A percentile compares a stretch with the other conserved stretches of the same genome.
These are phyloP conservation scores for Hycleus cichorii DNA, from an alignment of 1,140 invertebrate species.

Conservation along the genomic window DNA sequence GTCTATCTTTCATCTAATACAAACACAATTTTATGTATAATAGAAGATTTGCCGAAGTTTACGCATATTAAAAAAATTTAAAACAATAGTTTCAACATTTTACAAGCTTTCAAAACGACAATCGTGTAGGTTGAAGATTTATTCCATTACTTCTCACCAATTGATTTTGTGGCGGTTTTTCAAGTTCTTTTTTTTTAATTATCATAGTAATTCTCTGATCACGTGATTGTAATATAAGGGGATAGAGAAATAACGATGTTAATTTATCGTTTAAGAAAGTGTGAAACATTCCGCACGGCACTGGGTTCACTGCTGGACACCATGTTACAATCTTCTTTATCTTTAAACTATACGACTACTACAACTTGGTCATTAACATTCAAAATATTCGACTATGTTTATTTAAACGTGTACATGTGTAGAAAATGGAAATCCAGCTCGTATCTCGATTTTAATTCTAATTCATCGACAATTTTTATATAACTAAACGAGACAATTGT, in stretches of 20 bases:
- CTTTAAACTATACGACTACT: constrained; percentile 30
- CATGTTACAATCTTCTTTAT: constrained; percentile 38
- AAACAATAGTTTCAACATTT: constrained; percentile 16
- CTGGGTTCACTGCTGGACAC: constrained; percentile 33
- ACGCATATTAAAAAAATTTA: constrained; percentile 9
- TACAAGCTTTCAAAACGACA: not conserved
- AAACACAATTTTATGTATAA: no score
- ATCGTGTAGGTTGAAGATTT: constrained; percentile 12
- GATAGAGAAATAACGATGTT: constrained; percentile 23
- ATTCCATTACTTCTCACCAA: not conserved
- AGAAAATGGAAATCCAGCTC: no score
- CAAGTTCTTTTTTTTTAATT: constrained; percentile 7
- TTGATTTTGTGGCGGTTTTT: no score
- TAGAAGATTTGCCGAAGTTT: constrained; percentile 7
- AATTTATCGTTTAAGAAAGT: constrained; percentile 38
- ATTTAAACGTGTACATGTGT: no score
- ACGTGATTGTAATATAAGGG: constrained; percentile 5
- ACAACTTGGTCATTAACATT: constrained; percentile 34
- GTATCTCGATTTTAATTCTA: no score
- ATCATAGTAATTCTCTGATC: constrained; percentile 22
- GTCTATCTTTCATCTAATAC: not conserved
- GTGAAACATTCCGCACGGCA: constrained; percentile 37
- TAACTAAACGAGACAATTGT: no score
- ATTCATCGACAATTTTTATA: no score
- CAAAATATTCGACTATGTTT: constrained; percentile 24